A percentile compares a stretch with the other conserved stretches of the same genome.
phyloP scores from a whole-genome alignment of 2,888 invertebrate genomes.

The Dendrolimus houi region DNA sequence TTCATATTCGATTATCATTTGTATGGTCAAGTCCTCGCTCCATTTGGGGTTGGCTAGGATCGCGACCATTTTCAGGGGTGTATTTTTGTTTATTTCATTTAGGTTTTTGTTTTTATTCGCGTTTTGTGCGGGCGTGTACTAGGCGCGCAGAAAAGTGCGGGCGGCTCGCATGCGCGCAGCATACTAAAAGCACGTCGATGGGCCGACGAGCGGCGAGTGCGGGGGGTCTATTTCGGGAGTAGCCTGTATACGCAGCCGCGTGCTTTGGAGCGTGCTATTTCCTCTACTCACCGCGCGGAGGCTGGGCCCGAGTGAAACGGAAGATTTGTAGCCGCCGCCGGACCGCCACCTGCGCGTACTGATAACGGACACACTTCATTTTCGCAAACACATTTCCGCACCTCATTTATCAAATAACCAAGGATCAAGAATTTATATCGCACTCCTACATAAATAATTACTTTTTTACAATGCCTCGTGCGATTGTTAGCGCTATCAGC shows the following conservation, averaged over 20 bases:
- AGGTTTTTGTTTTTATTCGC: constrained; percentile 36
- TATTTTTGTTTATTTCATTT: constrained; percentile 43
- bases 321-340: constrained; percentile 66
- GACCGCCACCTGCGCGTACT: constrained; percentile 28
- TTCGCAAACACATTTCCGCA: background rate
- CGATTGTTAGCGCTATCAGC: background rate
- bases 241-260: constrained; percentile 73
- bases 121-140: constrained; percentile 41
- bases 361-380: background rate
- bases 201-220: constrained; percentile 55
- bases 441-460: background rate
- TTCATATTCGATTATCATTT: constrained; percentile 72
- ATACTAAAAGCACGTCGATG: constrained; percentile 77
- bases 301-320: constrained; percentile 73
- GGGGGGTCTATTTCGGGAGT: constrained; percentile 74
- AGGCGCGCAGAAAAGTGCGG: constrained; percentile 71
- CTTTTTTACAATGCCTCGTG: background rate
- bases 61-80: constrained; percentile 59
- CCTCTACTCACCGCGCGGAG: constrained; percentile 65
- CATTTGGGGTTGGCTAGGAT: constrained; percentile 71
- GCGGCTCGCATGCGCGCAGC: constrained; percentile 76
- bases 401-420: background rate
- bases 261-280: constrained; percentile 74
- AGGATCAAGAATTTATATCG: background rate
- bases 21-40: constrained; percentile 70